Evolutionary conservation across 2,113 vertebrate species (phyloP).

Genomic region (Choloepus hoffmanni): DNA sequence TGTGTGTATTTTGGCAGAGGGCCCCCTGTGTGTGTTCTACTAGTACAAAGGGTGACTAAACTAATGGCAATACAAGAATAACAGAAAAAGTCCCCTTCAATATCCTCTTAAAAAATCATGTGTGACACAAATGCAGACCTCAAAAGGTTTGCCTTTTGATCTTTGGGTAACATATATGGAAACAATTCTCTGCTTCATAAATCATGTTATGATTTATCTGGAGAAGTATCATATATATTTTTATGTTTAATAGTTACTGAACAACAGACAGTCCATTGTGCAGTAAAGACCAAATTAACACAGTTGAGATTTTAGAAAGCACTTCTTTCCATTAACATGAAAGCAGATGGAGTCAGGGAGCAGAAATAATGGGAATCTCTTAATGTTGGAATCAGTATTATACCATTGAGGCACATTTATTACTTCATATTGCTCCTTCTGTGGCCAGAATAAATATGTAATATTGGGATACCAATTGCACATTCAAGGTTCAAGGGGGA

Average conservation of each 20-base stretch:
- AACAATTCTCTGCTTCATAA: not conserved
- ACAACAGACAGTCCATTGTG: not conserved
- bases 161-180: not conserved
- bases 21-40: not conserved
- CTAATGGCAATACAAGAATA: not conserved
- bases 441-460: constrained; percentile 20
- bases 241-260: not conserved
- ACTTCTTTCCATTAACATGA: not conserved
- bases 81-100: not conserved
- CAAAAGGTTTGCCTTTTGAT: not conserved
- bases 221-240: not conserved
- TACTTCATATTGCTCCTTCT: constrained; percentile 58
- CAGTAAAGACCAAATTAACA: not conserved
- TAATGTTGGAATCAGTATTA: not conserved
- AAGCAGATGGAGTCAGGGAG: not conserved
- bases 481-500: constrained; percentile 47
- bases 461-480: constrained; percentile 55
- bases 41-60: not conserved
- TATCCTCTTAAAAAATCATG: not conserved
- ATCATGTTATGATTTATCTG: not conserved
- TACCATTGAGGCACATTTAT: not conserved
- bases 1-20: not conserved
- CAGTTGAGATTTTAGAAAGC: not conserved
- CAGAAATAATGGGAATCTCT: not conserved
- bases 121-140: not conserved